Conservation (phyloP, 2,797 vertebrate genomes). For the Enteromius thamalakanensis region DNA sequence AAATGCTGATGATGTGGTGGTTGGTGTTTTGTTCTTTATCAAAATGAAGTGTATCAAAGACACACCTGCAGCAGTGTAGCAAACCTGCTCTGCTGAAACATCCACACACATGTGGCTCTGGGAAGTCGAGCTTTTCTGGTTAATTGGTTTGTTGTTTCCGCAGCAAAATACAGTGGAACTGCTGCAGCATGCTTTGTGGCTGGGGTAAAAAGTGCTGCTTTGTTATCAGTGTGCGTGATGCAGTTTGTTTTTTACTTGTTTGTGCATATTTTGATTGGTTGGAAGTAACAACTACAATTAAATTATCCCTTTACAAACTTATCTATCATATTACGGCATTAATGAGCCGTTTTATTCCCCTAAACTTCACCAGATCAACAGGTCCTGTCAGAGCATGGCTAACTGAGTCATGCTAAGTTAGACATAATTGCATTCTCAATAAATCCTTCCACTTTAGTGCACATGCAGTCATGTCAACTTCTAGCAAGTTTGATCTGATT, state of each 20-base stretch:
- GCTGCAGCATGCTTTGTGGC: not conserved
- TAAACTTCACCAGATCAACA: not conserved
- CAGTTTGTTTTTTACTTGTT: not conserved
- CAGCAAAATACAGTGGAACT: not conserved
- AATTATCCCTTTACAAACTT: not conserved
- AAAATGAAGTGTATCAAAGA: too few species aligned
- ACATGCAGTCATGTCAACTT: conserved; percentile 20
- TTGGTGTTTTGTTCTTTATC: too few species aligned
- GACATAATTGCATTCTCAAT: not conserved
- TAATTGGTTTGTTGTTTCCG: not conserved
- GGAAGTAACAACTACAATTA: not conserved
- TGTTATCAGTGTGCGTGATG: not conserved
- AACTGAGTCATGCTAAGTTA: conserved; percentile 16
- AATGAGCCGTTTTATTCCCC: not conserved
- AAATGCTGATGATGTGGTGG: too few species aligned
- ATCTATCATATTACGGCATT: not conserved
- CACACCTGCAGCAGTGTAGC: not conserved
- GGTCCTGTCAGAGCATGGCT: not conserved
- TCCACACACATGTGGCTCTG: not conserved
- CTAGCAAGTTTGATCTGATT: not conserved
- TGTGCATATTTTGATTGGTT: not conserved
- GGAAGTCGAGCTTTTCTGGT: not conserved
- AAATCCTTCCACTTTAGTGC: conserved; percentile 6
- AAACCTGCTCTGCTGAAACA: not conserved
- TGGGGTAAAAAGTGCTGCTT: not conserved